A percentile compares a stretch with the other conserved stretches of the same genome.
Conservation (phyloP, 1,140 invertebrate genomes). For the Semibalanus balanoides region DNA sequence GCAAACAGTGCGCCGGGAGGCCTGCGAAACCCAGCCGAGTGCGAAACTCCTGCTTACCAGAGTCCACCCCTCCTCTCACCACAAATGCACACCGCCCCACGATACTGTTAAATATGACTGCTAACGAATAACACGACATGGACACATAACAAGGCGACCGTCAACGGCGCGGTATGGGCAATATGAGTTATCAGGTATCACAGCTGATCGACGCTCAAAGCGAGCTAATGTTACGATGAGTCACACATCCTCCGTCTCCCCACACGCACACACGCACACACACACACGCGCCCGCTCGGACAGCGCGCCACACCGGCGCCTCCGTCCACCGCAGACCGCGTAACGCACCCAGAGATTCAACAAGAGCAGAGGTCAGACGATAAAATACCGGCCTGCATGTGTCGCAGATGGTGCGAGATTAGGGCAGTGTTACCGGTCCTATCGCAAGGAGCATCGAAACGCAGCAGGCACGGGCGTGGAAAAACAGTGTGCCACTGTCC, state of each 20-base stretch:
- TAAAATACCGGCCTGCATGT: background rate
- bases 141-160: background rate
- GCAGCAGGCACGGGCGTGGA: background rate
- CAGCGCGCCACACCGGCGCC: background rate
- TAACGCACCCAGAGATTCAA: background rate
- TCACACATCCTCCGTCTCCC: background rate
- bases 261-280: too few species aligned
- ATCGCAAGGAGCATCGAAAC: background rate
- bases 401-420: background rate
- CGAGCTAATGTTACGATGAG: background rate
- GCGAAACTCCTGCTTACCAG: too few species aligned
- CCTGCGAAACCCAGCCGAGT: too few species aligned
- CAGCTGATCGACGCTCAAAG: background rate
- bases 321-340: background rate
- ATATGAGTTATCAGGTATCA: background rate
- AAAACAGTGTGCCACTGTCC: background rate
- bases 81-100: too few species aligned
- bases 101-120: background rate
- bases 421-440: background rate
- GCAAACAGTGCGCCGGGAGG: background rate
- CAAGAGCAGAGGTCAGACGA: background rate
- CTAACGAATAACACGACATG: background rate
- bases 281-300: background rate
- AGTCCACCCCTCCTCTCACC: too few species aligned
- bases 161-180: background rate